Evolutionary conservation across 1,140 invertebrate genomes (phyloP).

Genomic region (Eufriesea mexicana): DNA sequence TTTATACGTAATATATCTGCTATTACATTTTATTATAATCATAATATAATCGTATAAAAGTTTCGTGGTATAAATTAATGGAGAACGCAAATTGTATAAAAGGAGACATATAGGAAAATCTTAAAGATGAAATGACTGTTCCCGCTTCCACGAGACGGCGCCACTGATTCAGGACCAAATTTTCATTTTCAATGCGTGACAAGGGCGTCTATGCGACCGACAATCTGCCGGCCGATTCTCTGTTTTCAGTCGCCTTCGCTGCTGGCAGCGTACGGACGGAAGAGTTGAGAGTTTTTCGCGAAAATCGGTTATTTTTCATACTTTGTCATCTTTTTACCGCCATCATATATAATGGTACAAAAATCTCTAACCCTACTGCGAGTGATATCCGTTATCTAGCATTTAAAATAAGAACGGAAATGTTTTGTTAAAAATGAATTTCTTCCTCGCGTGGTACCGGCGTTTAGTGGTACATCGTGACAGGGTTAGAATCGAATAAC

Average conservation of each 20-base stretch:
- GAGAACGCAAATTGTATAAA: background rate
- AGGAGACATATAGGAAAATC: background rate
- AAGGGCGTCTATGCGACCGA: slow-evolving; percentile 47
- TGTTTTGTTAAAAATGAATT: slow-evolving; percentile 45
- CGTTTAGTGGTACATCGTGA: slow-evolving; percentile 22
- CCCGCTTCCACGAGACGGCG: slow-evolving; percentile 55
- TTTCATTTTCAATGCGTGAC: slow-evolving; percentile 48
- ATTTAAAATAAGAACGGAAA: slow-evolving; percentile 18
- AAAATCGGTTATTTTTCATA: slow-evolving; percentile 28
- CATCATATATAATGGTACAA: slow-evolving; percentile 27
- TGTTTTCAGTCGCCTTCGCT: slow-evolving; percentile 70
- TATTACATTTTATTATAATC: background rate
- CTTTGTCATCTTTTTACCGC: slow-evolving; percentile 14
- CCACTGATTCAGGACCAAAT: slow-evolving; percentile 43
- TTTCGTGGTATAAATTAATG: background rate
- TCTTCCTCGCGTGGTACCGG: slow-evolving; percentile 21
- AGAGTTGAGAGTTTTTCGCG: slow-evolving; percentile 37
- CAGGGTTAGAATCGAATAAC: slow-evolving; percentile 40
- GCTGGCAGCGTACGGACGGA: slow-evolving; percentile 72
- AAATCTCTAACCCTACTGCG: background rate
- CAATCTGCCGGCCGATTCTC: slow-evolving; percentile 58
- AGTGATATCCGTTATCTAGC: slow-evolving; percentile 17
- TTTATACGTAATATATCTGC: background rate
- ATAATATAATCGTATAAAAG: background rate
- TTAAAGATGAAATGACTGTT: background rate